Percentiles rank a stretch among this genome's conserved stretches.
Conservation (phyloP, 1,140 invertebrate genomes). For the Zaprionus camerounensis region DNA sequence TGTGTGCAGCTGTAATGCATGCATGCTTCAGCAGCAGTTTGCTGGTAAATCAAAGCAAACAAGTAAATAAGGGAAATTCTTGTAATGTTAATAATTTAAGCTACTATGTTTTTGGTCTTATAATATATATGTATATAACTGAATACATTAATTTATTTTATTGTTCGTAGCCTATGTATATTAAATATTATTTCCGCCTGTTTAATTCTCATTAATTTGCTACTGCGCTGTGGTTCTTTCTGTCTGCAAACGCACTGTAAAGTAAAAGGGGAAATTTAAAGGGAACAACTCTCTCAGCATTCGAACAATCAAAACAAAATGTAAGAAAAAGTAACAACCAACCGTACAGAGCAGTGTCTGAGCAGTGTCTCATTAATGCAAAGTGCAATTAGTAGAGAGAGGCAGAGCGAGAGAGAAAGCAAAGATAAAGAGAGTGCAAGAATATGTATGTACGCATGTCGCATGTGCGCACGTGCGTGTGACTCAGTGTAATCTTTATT, state of each 20-base stretch:
- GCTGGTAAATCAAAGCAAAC: not conserved
- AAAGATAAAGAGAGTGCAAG: not conserved
- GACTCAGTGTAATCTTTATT: not conserved
- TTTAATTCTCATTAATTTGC: not conserved
- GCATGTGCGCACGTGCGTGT: not conserved
- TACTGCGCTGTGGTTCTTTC: not conserved
- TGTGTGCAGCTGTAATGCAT: not conserved
- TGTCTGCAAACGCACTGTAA: not conserved
- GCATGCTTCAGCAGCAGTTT: not conserved
- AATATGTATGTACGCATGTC: not conserved
- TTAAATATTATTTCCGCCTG: not conserved
- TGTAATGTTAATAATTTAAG: not conserved
- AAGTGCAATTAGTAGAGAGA: not conserved
- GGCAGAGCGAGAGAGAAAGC: not conserved
- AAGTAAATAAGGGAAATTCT: conserved; percentile 6
- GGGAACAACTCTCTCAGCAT: not conserved
- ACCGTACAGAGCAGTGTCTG: not conserved
- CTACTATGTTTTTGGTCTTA: not conserved
- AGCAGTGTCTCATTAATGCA: not conserved
- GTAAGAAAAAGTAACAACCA: not conserved
- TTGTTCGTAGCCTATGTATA: too few species aligned
- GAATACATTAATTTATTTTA: not conserved
- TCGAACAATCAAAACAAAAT: not conserved
- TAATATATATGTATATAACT: too few species aligned
- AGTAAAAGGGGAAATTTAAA: not conserved